A percentile compares a stretch with the other conserved stretches of the same genome.
phyloP scores from a whole-genome alignment of 2,888 invertebrate genomes.

The Xestia rhomboidea region DNA sequence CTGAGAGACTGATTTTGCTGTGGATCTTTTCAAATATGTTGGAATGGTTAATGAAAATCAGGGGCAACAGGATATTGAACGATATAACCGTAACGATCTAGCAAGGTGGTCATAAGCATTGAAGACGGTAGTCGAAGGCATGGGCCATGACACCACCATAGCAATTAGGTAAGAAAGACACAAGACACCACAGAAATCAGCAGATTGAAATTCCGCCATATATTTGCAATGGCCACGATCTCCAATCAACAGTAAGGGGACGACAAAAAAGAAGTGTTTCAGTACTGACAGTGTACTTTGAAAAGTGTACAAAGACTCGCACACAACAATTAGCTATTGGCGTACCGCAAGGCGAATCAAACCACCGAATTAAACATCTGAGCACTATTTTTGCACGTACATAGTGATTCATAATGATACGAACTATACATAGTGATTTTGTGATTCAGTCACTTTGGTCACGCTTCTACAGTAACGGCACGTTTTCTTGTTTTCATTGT shows the following conservation, averaged over 20 bases:
- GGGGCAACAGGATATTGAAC: neutral
- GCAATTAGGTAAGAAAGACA: neutral
- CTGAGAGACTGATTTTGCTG: neutral
- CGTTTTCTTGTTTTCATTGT: slow-evolving; percentile 44
- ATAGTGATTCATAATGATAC: slow-evolving; percentile 40
- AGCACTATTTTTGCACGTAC: neutral
- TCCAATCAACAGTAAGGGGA: neutral
- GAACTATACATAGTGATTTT: slow-evolving; percentile 39
- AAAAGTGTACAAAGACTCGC: neutral
- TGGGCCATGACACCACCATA: neutral
- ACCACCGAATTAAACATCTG: too few species aligned
- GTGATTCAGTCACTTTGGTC: slow-evolving; percentile 46
- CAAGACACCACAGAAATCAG: neutral
- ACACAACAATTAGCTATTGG: neutral
- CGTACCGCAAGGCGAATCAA: neutral
- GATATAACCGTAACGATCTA: neutral
- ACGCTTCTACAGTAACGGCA: slow-evolving; percentile 40
- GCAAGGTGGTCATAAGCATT: neutral
- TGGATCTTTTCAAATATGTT: neutral
- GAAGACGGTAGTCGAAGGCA: neutral
- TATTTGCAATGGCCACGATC: neutral
- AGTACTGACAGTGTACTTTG: too few species aligned
- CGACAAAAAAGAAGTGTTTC: neutral
- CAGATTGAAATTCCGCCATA: neutral
- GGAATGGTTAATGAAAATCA: neutral